Evolutionary conservation across 2,797 vertebrate genomes (phyloP).

Genomic region (Cynopterus sphinx): DNA sequence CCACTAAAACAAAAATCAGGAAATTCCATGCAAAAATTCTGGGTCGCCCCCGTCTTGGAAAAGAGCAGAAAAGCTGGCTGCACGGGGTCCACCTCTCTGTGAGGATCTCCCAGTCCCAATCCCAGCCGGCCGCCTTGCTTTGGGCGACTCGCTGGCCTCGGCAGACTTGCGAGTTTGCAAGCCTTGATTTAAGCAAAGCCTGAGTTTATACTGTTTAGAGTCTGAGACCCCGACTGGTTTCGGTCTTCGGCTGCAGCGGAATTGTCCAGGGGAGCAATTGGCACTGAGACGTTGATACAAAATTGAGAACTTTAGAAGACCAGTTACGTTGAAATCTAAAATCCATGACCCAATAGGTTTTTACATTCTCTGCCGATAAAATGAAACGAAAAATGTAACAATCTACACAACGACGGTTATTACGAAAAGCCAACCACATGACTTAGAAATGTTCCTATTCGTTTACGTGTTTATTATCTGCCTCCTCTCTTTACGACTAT

Average conservation of each 20-base stretch:
- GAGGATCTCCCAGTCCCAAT: rapidly evolving
- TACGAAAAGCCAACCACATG: neutral
- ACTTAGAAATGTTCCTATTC: neutral
- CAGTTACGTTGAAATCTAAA: neutral
- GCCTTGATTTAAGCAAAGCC: neutral
- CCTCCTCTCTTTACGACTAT: neutral
- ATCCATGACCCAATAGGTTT: neutral
- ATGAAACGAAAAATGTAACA: neutral
- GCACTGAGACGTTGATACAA: neutral
- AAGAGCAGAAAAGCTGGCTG: neutral
- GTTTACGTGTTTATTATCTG: neutral
- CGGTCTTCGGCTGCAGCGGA: neutral
- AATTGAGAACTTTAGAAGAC: neutral
- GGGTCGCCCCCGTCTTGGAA: neutral
- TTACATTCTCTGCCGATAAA: conserved; percentile 1
- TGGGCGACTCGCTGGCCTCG: neutral
- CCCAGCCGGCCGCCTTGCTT: too few species aligned
- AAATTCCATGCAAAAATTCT: neutral
- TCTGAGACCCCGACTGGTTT: neutral
- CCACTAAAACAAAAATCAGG: neutral
- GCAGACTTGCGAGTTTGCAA: neutral
- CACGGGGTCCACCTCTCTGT: rapidly evolving
- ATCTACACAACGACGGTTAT: neutral
- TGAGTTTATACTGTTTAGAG: neutral
- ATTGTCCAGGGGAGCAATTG: neutral